phyloP scores from a whole-genome alignment of 2,888 invertebrate genomes.

The Sphinx pinastri region DNA sequence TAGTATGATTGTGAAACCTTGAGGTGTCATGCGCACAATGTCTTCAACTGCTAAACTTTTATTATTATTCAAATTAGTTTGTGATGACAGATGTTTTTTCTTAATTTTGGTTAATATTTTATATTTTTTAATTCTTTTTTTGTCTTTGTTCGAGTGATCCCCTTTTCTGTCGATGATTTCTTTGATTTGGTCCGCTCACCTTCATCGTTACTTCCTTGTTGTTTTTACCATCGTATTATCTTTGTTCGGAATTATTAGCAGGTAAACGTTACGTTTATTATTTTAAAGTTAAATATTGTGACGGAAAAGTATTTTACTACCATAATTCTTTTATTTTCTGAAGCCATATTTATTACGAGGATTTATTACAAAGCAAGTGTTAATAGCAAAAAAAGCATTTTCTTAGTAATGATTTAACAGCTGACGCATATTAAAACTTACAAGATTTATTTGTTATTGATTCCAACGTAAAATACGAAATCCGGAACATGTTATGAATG shows the following conservation, averaged over 20 bases:
- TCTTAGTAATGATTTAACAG: not conserved
- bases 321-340: not conserved
- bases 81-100: not conserved
- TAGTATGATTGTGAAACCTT: not conserved
- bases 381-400: not conserved
- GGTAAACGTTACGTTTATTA: not conserved
- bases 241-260: not conserved
- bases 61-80: not conserved
- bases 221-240: not conserved
- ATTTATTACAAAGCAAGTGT: not conserved
- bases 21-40: not conserved
- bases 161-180: not conserved
- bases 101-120: not conserved
- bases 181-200: not conserved
- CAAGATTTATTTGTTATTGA: not conserved
- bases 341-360: not conserved
- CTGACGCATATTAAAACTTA: not conserved
- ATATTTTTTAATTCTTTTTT: not conserved
- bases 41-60: slow-evolving; percentile 9
- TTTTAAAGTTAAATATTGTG: not conserved
- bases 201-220: slow-evolving; percentile 1
- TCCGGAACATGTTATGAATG: not conserved
- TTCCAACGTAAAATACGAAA: not conserved
- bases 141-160: not conserved
- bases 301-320: not conserved